These are phyloP conservation scores for Micrastur ruficollis DNA, from an alignment of 2,797 vertebrate species.

Conservation along the genomic window DNA sequence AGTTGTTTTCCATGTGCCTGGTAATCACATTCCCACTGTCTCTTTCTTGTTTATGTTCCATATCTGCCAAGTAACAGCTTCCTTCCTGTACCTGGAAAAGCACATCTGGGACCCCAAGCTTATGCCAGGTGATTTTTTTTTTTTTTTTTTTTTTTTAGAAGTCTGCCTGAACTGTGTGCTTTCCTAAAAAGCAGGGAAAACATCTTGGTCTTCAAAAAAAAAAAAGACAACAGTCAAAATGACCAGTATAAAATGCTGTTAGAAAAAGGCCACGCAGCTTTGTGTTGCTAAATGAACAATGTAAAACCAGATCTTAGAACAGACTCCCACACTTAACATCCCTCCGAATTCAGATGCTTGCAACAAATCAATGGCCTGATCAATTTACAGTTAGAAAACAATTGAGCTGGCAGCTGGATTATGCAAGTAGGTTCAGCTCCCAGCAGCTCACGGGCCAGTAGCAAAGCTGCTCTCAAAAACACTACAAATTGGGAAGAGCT, in stretches of 20 bases:
- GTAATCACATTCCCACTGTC: neutral
- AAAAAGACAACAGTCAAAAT: neutral
- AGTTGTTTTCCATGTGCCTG: neutral
- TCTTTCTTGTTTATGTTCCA: conserved; percentile 1
- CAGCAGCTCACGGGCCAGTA: neutral
- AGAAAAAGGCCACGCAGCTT: neutral
- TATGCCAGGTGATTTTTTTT: neutral
- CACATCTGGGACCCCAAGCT: neutral
- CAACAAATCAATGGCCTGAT: neutral
- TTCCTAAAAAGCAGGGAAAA: neutral
- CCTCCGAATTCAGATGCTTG: neutral
- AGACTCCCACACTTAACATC: neutral
- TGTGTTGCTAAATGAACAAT: neutral
- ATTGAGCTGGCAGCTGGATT: neutral
- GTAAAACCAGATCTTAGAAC: neutral
- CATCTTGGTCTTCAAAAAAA: neutral
- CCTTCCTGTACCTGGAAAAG: neutral
- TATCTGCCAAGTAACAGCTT: conserved; percentile 12
- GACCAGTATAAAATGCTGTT: neutral
- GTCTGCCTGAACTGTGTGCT: neutral
- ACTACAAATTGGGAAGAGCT: neutral
- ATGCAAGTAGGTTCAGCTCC: neutral
- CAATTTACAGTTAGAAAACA: neutral
- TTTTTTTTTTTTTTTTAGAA: neutral
- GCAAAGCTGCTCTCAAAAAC: neutral